These are phyloP conservation scores for Musca vetustissima DNA, from an alignment of 1,140 invertebrate genomes.

Conservation along the genomic window DNA sequence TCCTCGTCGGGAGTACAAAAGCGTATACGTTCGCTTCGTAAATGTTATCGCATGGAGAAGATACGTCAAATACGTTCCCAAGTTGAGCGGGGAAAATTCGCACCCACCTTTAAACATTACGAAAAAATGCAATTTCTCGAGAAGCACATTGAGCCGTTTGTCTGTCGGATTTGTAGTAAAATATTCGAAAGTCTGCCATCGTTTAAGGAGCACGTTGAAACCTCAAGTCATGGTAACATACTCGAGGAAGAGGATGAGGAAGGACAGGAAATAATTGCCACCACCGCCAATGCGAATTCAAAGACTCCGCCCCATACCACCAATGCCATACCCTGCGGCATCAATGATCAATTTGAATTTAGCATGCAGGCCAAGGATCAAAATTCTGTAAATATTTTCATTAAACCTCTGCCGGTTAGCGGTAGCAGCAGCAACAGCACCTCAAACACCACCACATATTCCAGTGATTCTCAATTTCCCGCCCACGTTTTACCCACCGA, in stretches of 20 bases:
- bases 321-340: too few relatives aligned
- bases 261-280: not conserved
- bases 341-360: too few relatives aligned
- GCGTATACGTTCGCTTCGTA: conserved; percentile 40
- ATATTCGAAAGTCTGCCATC: conserved; percentile 44
- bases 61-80: conserved; percentile 43
- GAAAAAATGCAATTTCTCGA: conserved; percentile 44
- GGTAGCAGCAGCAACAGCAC: too few relatives aligned
- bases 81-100: conserved; percentile 36
- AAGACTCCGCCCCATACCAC: not conserved
- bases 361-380: too few relatives aligned
- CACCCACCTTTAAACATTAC: conserved; percentile 40
- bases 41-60: conserved; percentile 47
- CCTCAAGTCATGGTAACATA: conserved; percentile 10
- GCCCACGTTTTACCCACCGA: not conserved
- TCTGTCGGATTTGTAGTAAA: conserved; percentile 42
- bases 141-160: conserved; percentile 48
- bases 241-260: conserved; percentile 1
- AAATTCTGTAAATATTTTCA: too few relatives aligned
- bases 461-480: not conserved
- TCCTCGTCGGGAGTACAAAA: conserved; percentile 40
- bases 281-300: not conserved
- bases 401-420: too few relatives aligned
- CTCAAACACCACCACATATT: not conserved
- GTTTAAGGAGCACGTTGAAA: conserved; percentile 37